Evolutionary conservation across 2,797 vertebrate genomes (phyloP).

Genomic region (Rhinoraja longicauda): DNA sequence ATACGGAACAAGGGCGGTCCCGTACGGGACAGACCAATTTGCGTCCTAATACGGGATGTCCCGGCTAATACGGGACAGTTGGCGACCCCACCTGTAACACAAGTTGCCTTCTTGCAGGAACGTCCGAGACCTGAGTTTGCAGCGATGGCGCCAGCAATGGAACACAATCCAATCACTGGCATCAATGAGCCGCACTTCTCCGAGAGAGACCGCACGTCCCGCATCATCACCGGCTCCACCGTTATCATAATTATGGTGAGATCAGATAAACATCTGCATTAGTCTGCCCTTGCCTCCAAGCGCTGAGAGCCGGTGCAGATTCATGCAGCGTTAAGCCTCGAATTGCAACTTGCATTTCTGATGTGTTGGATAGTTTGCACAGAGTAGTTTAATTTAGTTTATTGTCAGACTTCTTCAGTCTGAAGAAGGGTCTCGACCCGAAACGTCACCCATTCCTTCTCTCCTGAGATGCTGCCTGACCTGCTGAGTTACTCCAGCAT

Average conservation of each 20-base stretch:
- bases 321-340: not conserved
- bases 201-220: conserved; percentile 55
- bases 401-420: too few relatives aligned
- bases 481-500: too few relatives aligned
- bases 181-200: conserved; percentile 71
- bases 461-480: too few relatives aligned
- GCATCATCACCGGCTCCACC: conserved; percentile 67
- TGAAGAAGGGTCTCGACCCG: too few relatives aligned
- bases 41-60: too few relatives aligned
- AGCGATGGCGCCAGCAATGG: conserved; percentile 63
- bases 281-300: not conserved
- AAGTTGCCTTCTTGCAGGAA: conserved; percentile 51
- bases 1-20: too few relatives aligned
- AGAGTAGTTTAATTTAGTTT: too few relatives aligned
- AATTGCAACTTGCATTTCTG: not conserved
- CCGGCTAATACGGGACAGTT: too few relatives aligned
- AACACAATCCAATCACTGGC: conserved; percentile 66
- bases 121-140: conserved; percentile 67
- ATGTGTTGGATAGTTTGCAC: not conserved
- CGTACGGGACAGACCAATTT: too few relatives aligned
- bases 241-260: conserved; percentile 72
- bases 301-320: not conserved
- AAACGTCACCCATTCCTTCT: too few relatives aligned
- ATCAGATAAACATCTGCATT: not conserved
- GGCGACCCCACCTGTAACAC: too few relatives aligned